A percentile compares a stretch with the other conserved stretches of the same genome.
phyloP scores from a whole-genome alignment of 2,113 vertebrate species.

The Pterocles orientalis region DNA sequence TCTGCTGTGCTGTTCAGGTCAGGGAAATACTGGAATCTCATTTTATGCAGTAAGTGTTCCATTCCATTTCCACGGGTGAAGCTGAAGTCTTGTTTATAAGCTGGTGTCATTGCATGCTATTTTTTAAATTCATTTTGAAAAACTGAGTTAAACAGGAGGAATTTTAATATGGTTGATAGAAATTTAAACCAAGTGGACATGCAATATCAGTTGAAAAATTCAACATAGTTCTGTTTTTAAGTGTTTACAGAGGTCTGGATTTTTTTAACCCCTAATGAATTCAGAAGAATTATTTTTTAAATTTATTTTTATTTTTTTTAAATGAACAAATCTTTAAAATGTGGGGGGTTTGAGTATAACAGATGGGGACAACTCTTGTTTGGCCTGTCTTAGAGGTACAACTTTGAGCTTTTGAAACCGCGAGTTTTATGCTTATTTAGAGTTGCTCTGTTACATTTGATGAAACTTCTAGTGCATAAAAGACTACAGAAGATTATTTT shows the following conservation, averaged over 20 bases:
- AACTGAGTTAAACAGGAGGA: background rate
- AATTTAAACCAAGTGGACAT: background rate
- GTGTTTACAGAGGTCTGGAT: background rate
- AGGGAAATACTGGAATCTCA: background rate
- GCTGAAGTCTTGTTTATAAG: background rate
- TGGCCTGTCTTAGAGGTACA: background rate
- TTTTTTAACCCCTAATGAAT: background rate
- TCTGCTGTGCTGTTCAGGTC: background rate
- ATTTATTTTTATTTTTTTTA: background rate
- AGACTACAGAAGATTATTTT: background rate
- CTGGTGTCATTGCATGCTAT: background rate
- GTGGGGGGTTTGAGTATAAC: background rate
- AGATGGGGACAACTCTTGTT: background rate
- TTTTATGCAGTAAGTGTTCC: background rate
- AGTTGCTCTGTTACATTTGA: background rate
- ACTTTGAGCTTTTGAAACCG: background rate
- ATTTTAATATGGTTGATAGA: background rate
- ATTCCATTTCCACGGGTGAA: background rate
- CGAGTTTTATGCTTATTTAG: background rate
- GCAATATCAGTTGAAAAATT: background rate
- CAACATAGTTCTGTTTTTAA: background rate
- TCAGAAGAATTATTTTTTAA: background rate
- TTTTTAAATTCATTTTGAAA: background rate
- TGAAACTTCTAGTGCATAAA: background rate
- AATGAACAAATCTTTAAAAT: background rate